Base-by-base conservation (phyloP, 2,113 vertebrate species). In the Capreolus pygargus region DNA sequence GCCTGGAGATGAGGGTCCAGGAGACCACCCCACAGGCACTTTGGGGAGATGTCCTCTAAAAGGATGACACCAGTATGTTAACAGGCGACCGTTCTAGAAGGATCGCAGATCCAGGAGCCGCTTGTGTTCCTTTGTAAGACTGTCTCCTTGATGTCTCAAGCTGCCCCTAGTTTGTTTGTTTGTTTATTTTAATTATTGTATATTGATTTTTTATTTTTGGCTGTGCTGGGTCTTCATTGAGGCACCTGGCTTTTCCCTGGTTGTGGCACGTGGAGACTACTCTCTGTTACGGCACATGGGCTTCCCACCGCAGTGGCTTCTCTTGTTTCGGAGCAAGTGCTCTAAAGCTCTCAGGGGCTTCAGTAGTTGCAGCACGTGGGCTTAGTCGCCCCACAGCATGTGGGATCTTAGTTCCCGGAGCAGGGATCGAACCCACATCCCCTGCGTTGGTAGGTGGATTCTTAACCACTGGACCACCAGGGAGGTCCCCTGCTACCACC, bases 1-100 rank as follows among this genome's bases (percentile, higher is more conserved):
- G 19, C 55, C 11, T 5, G 2, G 57, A 58, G 28, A 10, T 9
- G 27, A 79, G 50, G n/a, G 45, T 16, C 25, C 39, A 25, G 54
- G 39, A 74, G 6, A 33, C 45, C 28, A 36, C 17, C 39, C 84
- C 54, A 19, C 1, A 0, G 74, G 39, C 0, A 0, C 64, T 60
- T 19, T 45, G n/a, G 58, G 88, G 27, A 55, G 64, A 57, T 12
- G 3, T 17, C 39, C 33, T 85, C 81, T 74, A n/a, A 16, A 28
- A 91, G 50, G 25, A 21, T 45, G 43, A 83, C 13, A 16, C 13
- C 17, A 21, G 15, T 7, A 12, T 12, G 10, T 43, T 36, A 25
- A 81, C 47, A 28, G 64, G 21, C 43, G 57, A 25, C 61, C 1
- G 2, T 67, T 86, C 81, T 81, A 33, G 61, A 86, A 95, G 79